phyloP scores from a whole-genome alignment of 35 echinoderm and acorn worm genomes.

The Patiria miniata region DNA sequence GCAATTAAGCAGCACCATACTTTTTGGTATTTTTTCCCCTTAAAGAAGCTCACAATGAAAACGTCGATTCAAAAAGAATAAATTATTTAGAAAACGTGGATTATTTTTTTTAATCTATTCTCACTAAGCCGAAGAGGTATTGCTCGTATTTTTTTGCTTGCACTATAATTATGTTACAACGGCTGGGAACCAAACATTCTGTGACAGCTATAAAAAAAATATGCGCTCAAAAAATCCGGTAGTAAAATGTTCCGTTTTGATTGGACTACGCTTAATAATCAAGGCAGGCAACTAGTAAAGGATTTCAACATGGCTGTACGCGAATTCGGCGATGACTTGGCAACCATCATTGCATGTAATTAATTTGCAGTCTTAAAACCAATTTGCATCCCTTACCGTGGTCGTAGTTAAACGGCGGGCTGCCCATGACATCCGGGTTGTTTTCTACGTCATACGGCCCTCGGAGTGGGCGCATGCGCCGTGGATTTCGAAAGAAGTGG shows the following conservation, averaged over 20 bases:
- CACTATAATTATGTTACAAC: too few species aligned
- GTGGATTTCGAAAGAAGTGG: constrained; percentile 92
- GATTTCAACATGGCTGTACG: neutral
- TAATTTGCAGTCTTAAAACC: neutral
- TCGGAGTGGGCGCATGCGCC: constrained; percentile 90
- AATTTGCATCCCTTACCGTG: constrained; percentile 36
- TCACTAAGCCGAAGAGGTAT: too few species aligned
- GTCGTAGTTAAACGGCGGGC: constrained; percentile 85
- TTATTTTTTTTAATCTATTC: too few species aligned
- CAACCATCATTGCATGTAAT: neutral
- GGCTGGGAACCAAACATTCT: too few species aligned
- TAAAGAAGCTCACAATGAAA: too few species aligned
- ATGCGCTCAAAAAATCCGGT: neutral
- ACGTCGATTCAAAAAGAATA: too few species aligned
- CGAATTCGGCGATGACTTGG: neutral
- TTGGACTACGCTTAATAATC: neutral
- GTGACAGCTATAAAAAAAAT: too few species aligned
- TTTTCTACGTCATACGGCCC: constrained; percentile 96
- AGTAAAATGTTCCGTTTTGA: neutral
- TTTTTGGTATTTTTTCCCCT: too few species aligned
- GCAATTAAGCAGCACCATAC: too few species aligned
- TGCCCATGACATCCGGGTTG: constrained; percentile 94
- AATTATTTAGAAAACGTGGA: too few species aligned
- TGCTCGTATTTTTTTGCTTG: too few species aligned
- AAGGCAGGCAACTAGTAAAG: neutral